These are phyloP conservation scores for Caenorhabditis remanei DNA, from an alignment of 1,140 invertebrate genomes.

Conservation along the genomic window DNA sequence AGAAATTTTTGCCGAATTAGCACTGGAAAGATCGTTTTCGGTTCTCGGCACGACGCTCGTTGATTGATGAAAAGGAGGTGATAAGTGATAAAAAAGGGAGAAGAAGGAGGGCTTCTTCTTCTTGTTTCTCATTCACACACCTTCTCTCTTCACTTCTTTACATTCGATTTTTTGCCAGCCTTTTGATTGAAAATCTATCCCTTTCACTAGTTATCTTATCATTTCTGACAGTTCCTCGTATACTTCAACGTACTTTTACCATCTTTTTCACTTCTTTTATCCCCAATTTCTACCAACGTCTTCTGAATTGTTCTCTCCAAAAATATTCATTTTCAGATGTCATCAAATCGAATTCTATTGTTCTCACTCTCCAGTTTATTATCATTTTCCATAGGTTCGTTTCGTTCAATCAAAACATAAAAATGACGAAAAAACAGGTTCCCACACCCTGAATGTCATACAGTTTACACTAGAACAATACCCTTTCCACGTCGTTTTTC, in stretches of 20 bases:
- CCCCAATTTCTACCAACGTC: background rate
- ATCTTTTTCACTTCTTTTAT: conserved; percentile 17
- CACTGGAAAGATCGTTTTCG: conserved; percentile 27
- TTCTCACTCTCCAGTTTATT: conserved; percentile 42
- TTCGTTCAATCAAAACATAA: conserved; percentile 44
- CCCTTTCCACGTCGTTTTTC: background rate
- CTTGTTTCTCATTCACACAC: conserved; percentile 39
- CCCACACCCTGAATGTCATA: background rate
- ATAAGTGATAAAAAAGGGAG: conserved; percentile 26
- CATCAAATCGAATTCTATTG: background rate
- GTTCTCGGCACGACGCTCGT: conserved; percentile 48
- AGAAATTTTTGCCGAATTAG: conserved; percentile 26
- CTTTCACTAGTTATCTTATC: conserved; percentile 52
- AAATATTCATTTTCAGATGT: background rate
- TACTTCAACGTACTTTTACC: background rate
- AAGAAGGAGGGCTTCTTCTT: conserved; percentile 24
- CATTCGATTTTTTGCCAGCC: conserved; percentile 17
- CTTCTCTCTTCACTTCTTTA: conserved; percentile 7
- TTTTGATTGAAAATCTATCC: conserved; percentile 50
- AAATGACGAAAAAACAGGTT: conserved; percentile 21
- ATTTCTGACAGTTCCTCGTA: conserved; percentile 12
- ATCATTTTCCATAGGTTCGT: conserved; percentile 44
- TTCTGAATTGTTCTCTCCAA: background rate
- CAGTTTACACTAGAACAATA: conserved; percentile 30
- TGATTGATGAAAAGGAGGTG: conserved; percentile 42